These are phyloP conservation scores for Montipora sp. DNA, from an alignment of 64 coral and sea anemone species.

Conservation along the genomic window DNA sequence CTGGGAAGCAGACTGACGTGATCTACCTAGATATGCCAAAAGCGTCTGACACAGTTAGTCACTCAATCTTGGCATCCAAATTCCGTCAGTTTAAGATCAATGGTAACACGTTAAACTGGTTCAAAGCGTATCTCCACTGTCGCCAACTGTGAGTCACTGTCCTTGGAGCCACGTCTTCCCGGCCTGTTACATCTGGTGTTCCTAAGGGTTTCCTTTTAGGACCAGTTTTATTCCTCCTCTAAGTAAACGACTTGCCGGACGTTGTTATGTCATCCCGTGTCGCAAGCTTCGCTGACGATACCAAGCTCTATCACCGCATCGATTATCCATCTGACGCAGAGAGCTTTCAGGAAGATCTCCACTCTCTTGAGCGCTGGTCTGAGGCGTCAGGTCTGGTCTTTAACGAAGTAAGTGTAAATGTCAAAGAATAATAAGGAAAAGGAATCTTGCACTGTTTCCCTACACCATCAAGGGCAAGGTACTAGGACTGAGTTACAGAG, in stretches of 20 bases:
- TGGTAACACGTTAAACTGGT: too few relatives aligned
- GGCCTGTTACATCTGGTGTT: slow-evolving; percentile 54
- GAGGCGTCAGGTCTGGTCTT: slow-evolving; percentile 49
- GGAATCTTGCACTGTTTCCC: not conserved
- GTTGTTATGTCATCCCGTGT: slow-evolving; percentile 9
- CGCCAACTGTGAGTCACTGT: too few relatives aligned
- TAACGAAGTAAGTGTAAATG: slow-evolving; percentile 44
- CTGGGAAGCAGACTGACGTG: too few relatives aligned
- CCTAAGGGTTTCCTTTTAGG: slow-evolving; percentile 53
- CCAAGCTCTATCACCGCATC: not conserved
- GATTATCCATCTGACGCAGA: not conserved
- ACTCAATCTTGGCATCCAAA: too few relatives aligned
- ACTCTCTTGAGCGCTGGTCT: slow-evolving; percentile 40
- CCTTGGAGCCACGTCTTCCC: too few relatives aligned
- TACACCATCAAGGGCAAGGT: slow-evolving; percentile 28
- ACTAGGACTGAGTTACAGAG: not conserved
- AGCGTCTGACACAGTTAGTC: too few relatives aligned
- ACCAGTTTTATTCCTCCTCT: too few relatives aligned
- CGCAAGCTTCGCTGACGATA: slow-evolving; percentile 44
- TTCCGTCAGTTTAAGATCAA: too few relatives aligned
- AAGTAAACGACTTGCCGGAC: slow-evolving; percentile 36
- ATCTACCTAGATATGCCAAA: too few relatives aligned
- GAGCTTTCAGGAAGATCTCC: slow-evolving; percentile 24
- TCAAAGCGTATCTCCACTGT: too few relatives aligned
- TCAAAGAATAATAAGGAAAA: too few relatives aligned